A percentile compares a stretch with the other conserved stretches of the same genome.
These are phyloP conservation scores for Eurytoma adleriae DNA, from an alignment of 2,888 invertebrate genomes.

Conservation along the genomic window DNA sequence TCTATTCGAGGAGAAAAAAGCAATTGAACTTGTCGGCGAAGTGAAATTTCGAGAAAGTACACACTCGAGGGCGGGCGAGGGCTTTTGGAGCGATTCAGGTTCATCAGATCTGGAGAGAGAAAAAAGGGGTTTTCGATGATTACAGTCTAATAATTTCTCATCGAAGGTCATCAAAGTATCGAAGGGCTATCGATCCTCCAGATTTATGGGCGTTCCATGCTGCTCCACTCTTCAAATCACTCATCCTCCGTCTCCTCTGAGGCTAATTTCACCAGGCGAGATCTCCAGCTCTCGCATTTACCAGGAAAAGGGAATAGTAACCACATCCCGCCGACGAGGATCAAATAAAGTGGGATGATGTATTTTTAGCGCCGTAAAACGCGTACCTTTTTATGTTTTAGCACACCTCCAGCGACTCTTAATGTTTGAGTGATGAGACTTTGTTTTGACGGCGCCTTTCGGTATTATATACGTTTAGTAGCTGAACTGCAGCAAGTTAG, in stretches of 20 bases:
- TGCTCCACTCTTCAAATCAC: conserved; percentile 50
- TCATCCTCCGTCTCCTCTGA: conserved; percentile 51
- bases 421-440: too few species aligned
- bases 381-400: too few species aligned
- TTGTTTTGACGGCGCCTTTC: too few species aligned
- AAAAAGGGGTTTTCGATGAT: conserved; percentile 38
- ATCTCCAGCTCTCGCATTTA: conserved; percentile 35
- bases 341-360: neutral
- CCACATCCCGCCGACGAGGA: neutral
- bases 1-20: too few species aligned
- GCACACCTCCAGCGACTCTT: too few species aligned
- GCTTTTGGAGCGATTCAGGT: conserved; percentile 32
- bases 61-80: neutral
- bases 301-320: conserved; percentile 41
- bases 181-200: conserved; percentile 57
- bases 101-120: conserved; percentile 33
- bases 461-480: too few species aligned
- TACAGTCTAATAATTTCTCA: conserved; percentile 55
- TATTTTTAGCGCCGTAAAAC: neutral
- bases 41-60: too few species aligned
- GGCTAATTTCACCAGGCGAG: conserved; percentile 48
- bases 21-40: too few species aligned
- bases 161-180: conserved; percentile 54
- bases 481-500: too few species aligned
- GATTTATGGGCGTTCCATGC: conserved; percentile 57